These are phyloP conservation scores for Tenthredo scrophulariae DNA, from an alignment of 2,888 invertebrate species.

Conservation along the genomic window DNA sequence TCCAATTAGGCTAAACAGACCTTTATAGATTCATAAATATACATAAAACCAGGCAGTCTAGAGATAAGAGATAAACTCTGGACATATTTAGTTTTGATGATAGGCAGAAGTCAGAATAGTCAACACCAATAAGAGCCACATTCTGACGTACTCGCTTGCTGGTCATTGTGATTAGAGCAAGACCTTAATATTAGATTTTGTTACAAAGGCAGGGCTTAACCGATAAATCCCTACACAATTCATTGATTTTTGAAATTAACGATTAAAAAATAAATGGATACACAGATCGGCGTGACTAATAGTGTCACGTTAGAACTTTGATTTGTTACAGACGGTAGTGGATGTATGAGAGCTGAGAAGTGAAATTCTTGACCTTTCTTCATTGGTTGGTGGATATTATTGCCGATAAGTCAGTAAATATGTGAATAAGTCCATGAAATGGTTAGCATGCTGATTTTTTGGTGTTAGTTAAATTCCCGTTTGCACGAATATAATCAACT, in stretches of 20 bases:
- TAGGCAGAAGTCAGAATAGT: slow-evolving; percentile 33
- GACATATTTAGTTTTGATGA: slow-evolving; percentile 51
- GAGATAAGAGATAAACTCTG: slow-evolving; percentile 48
- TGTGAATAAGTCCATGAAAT: neutral
- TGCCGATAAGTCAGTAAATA: too few relatives aligned
- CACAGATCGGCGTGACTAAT: neutral
- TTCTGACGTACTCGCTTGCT: neutral
- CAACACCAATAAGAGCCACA: slow-evolving; percentile 29
- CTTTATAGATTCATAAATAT: slow-evolving; percentile 45
- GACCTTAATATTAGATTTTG: neutral
- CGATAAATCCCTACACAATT: neutral
- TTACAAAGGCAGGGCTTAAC: neutral
- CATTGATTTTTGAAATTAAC: neutral
- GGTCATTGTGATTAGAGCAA: slow-evolving; percentile 20
- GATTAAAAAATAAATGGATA: neutral
- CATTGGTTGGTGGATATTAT: neutral
- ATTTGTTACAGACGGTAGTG: neutral
- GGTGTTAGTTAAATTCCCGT: neutral
- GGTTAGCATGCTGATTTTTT: neutral
- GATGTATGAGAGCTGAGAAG: neutral
- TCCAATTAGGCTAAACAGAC: slow-evolving; percentile 52
- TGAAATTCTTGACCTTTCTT: neutral
- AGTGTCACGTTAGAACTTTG: neutral
- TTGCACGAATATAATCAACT: neutral
- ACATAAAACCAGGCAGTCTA: slow-evolving; percentile 34